These are phyloP conservation scores for Eudasyphora cyanicolor DNA, from an alignment of 2,888 invertebrate species.

Conservation along the genomic window DNA sequence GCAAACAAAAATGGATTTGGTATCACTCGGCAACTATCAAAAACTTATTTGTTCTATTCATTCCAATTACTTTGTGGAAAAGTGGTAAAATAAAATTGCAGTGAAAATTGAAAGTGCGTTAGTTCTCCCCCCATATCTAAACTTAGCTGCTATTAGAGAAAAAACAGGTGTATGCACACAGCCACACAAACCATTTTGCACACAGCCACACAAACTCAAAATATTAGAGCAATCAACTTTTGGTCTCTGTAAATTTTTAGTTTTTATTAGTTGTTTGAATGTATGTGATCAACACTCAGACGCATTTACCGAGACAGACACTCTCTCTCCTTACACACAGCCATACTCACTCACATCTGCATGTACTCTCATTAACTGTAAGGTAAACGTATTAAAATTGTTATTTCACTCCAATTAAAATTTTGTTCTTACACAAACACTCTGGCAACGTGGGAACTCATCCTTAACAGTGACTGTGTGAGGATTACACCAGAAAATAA, in stretches of 20 bases:
- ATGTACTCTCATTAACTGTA: not conserved
- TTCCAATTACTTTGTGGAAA: not conserved
- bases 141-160: not conserved
- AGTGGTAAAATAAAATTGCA: not conserved
- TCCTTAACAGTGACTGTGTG: not conserved
- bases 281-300: not conserved
- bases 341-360: not conserved
- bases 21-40: not conserved
- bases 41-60: too few species aligned
- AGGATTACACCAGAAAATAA: not conserved
- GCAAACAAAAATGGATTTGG: not conserved
- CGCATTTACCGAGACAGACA: not conserved
- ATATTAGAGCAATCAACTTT: slow-evolving; percentile 36
- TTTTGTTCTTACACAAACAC: slow-evolving; percentile 27
- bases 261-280: slow-evolving; percentile 11
- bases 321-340: not conserved
- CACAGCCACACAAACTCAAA: not conserved
- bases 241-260: slow-evolving; percentile 14
- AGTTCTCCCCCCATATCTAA: not conserved
- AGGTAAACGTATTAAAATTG: slow-evolving; percentile 12
- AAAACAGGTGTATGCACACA: slow-evolving; percentile 1
- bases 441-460: too few species aligned
- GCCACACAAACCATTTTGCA: not conserved
- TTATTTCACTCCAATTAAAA: slow-evolving; percentile 41
- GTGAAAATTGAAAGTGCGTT: not conserved